Evolutionary conservation across 2,797 vertebrate genomes (phyloP), one percentile per base, ranked within the genome.

Genomic region (Pseudomugil tenellus): DNA sequence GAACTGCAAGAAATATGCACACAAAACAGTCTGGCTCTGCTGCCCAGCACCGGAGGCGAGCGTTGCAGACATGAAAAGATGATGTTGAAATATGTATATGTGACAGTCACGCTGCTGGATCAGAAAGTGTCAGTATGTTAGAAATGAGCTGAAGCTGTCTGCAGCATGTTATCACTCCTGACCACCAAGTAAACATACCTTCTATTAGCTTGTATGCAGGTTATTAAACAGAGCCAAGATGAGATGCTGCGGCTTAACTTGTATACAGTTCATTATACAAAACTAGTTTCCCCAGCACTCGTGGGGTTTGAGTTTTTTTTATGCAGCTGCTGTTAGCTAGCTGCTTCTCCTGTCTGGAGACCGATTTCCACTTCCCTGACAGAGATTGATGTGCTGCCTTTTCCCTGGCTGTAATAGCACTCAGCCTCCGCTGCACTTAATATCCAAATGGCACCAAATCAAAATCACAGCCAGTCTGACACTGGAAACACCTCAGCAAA

Each of bases 401-500:
- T 79, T 86, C 77, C 64, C 71, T 10, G 14, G 69, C 69, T 72
- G 76, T 81, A 86, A 86, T 76, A 80, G 76, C 84, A 81, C 81
- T 87, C 82, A 79, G 78, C 82, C 87, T 84, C 85, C 84, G 61
- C 85, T 68, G 79, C 87, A 87, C 87, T 91, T 91, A 86, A 89
- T 86, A 86, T 87, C 86, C 82, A 84, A 91, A 90, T 88, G 81
- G 83, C 76, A 85, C 82, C 81, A 84, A 86, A 89, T 89, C 81
- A 89, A 89, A 90, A 83, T 79, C 81, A 60, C 60, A 39, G 21
- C 9, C 75, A 14, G 78, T 17, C 80, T 68, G 66, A 84, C 70
- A 76, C 66, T 12, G 13, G 70, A 76, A 79, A 70, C 76, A 74
- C 72, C 85, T 79, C 29, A 3, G 71, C 35, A 77, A 67, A 84